phyloP scores from a whole-genome alignment of 1,140 invertebrate genomes.

The Pomphorhynchus laevis region DNA sequence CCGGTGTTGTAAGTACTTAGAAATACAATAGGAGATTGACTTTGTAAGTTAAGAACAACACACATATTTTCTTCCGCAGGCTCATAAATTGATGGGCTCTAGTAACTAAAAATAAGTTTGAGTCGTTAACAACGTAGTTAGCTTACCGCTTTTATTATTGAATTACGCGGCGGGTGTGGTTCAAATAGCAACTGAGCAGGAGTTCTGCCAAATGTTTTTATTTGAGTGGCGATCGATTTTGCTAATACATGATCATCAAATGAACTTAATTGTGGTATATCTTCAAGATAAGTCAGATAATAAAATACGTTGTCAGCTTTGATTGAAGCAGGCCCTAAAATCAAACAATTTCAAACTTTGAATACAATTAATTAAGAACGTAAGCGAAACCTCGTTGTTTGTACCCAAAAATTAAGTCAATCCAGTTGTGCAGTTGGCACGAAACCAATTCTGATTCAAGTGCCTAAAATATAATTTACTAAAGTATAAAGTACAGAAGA shows the following conservation, averaged over 20 bases:
- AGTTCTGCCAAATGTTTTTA: slow-evolving; percentile 83
- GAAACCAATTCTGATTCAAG: slow-evolving; percentile 94
- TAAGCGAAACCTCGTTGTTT: slow-evolving; percentile 47
- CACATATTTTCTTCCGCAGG: neutral
- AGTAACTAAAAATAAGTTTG: neutral
- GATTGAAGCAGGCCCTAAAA: slow-evolving; percentile 56
- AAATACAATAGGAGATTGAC: too few species aligned
- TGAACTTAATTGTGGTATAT: slow-evolving; percentile 56
- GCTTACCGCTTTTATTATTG: slow-evolving; percentile 26
- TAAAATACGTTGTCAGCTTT: slow-evolving; percentile 91
- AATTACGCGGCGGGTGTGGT: slow-evolving; percentile 76
- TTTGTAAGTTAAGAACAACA: slow-evolving; percentile 1
- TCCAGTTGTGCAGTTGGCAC: slow-evolving; percentile 96
- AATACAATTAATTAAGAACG: neutral
- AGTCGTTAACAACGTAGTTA: too few species aligned
- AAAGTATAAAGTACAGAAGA: too few species aligned
- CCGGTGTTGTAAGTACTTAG: too few species aligned
- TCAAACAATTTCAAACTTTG: slow-evolving; percentile 1
- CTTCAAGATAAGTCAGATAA: slow-evolving; percentile 92
- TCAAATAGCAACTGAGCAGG: slow-evolving; percentile 78
- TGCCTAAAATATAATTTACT: slow-evolving; percentile 27
- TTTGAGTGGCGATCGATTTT: slow-evolving; percentile 73
- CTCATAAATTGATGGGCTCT: neutral
- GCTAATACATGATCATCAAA: slow-evolving; percentile 56
- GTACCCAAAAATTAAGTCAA: slow-evolving; percentile 94